Base-by-base conservation (phyloP, 1,140 invertebrate species). In the Aradophagus sp. region DNA sequence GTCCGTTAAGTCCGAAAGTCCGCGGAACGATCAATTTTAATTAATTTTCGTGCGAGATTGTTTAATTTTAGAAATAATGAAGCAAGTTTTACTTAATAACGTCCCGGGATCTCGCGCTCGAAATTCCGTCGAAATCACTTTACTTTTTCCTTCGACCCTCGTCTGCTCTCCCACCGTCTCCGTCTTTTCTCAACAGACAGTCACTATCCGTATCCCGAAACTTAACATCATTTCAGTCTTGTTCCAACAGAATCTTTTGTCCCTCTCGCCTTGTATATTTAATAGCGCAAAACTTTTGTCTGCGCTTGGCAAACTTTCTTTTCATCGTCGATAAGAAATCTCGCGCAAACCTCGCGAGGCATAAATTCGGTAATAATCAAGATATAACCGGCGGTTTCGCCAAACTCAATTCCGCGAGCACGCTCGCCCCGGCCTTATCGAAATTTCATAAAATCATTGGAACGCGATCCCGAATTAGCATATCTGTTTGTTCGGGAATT, bases 281-380 rank as follows among this genome's bases (percentile, higher is more conserved):
- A 68, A 68, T 68, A 68, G 47, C 59, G 45, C 55, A 53, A 59
- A 41, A 59, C 55, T 68, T 68, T 68, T 68, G 63, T 53, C 63
- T 39, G 52, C 17, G 39, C 63, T 59, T 68, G 55, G 53, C 47
- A 68, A 68, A 68, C 55, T 61, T 68, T 61, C 38, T 68, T 67
- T 55, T 53, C 55, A 59, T 23, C 17, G 65, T 61, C 55, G 65
- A 68, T 68, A 68, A 68, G 65, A 55, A 68, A 59, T 53, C 65
- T 68, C 48, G 36, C 41, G 41, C 55, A 58, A 68, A 61, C 48
- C 48, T 59, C 15, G 36, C 17, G 65, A 61, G 55, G 55, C 34
- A 68, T 68, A 61, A 68, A 68, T 68, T 55, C 36, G 65, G 55
- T 48, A 68, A 68, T 61, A 59, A 68, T 68, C 65, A 55, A 68